These are phyloP conservation scores for Trigoniulus corallinus DNA, from an alignment of 1,140 invertebrate genomes.

Conservation along the genomic window DNA sequence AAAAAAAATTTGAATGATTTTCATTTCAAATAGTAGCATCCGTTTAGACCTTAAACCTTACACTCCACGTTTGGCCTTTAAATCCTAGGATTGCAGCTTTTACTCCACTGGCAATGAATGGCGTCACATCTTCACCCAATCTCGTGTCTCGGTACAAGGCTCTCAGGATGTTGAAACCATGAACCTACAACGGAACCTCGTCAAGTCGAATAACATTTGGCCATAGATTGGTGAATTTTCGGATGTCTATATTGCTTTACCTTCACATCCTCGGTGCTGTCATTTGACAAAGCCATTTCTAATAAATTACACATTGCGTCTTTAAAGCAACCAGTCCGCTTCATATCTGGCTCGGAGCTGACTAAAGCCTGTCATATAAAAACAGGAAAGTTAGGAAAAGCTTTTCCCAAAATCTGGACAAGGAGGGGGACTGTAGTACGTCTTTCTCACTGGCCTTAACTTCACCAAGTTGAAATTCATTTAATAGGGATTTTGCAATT, in stretches of 20 bases:
- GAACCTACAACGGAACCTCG: constrained; percentile 41
- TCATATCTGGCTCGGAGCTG: constrained; percentile 10
- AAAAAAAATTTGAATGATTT: constrained; percentile 1
- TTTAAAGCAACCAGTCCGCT: constrained; percentile 11
- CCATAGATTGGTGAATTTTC: no score
- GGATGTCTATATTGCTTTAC: no score
- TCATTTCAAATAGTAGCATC: neutral
- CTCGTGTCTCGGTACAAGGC: constrained; percentile 56
- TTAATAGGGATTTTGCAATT: no score
- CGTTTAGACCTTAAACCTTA: constrained; percentile 27
- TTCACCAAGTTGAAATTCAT: no score
- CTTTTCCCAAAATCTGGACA: no score
- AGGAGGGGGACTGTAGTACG: no score
- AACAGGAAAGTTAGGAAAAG: no score
- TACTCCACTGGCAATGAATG: constrained; percentile 53
- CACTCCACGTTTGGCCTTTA: constrained; percentile 55
- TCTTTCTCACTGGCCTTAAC: no score
- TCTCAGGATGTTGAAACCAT: constrained; percentile 70
- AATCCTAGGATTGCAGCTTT: constrained; percentile 56
- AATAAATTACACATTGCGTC: constrained; percentile 12
- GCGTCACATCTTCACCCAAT: constrained; percentile 49
- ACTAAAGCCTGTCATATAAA: constrained; percentile 4
- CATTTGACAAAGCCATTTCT: constrained; percentile 4
- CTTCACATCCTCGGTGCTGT: neutral
- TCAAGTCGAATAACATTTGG: no score